Base-by-base conservation (phyloP, 1,140 invertebrate species). In the Magallana angulata region DNA sequence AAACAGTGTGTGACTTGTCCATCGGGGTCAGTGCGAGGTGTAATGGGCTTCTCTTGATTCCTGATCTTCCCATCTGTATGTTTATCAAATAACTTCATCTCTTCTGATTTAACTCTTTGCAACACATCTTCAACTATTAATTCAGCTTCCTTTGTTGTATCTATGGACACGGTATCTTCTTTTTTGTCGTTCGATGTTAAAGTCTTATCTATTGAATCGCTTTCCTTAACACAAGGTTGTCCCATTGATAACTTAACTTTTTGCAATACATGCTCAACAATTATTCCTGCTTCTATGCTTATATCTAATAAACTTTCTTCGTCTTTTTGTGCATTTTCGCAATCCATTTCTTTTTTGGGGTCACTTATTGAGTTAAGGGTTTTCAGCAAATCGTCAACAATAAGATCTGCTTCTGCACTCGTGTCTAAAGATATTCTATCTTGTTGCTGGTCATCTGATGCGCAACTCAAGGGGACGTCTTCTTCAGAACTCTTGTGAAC, bases 11-110 rank as follows among this genome's bases (percentile, higher is more conserved):
- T 36, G 18, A 71, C 84, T 30, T 85, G 62, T 57, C 84, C 84
- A 24, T 85, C 84, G 11, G 84, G 84, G 59, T 85, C 84, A n/a
- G 84, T 71, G 16, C 84, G 62, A n/a, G 84, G 84, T 24, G 62
- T 71, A 57, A n/a, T 24, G 5, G 60, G 30, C 59, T 84, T 84
- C 18, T 14, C 18, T 30, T 81, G 18, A 7, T 57, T 24, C 18
- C 8, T 24, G 18, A 71, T 71, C 7, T 24, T 71, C 36, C 11
- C 18, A 24, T 30, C 36, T 1, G 3, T 36, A 30, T 71, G 68
- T 71, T 24, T 30, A 76, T 1, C 3, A 36, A 24, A 76, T 8
- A 12, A 76, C 18, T 18, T 0, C 24, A 30, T 30, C 24, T 76
- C 36, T 36, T 76, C 68, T 30, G 18, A 30, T 30, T 36, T 76